Conservation (phyloP, 2,797 vertebrate genomes). For the Dromococcyx pavoninus region DNA sequence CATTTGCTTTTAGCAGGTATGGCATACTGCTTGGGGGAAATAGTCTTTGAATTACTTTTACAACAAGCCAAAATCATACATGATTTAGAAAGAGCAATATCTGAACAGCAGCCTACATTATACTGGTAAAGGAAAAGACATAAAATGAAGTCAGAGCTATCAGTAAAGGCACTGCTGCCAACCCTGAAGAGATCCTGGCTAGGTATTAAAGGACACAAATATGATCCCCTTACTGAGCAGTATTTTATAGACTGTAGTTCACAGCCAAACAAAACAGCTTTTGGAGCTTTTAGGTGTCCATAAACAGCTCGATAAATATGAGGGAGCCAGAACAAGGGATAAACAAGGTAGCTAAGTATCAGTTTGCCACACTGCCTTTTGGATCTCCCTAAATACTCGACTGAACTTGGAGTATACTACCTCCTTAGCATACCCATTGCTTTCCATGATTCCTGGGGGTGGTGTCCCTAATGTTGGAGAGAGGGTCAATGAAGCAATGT, state of each 20-base stretch:
- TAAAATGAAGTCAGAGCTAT: constrained; percentile 56
- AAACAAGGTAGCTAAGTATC: constrained; percentile 64
- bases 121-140: constrained; percentile 50
- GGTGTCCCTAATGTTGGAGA: background rate
- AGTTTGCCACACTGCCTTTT: constrained; percentile 41
- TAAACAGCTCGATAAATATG: constrained; percentile 75
- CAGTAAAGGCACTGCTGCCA: constrained; percentile 43
- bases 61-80: background rate
- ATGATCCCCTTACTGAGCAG: constrained; percentile 72
- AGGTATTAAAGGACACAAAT: constrained; percentile 74
- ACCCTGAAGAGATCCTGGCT: constrained; percentile 75
- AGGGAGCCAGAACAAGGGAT: constrained; percentile 69
- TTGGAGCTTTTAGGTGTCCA: constrained; percentile 73
- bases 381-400: background rate
- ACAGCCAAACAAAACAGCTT: constrained; percentile 80
- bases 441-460: constrained; percentile 10
- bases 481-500: background rate
- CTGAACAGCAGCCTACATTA: background rate
- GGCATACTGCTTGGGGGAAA: background rate
- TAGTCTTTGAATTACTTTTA: background rate
- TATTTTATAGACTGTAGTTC: constrained; percentile 69
- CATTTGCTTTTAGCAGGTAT: background rate
- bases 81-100: constrained; percentile 43
- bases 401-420: background rate
- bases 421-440: background rate